Evolutionary conservation across 2,797 vertebrate species (phyloP).

Genomic region (Rhinoraja longicauda): DNA sequence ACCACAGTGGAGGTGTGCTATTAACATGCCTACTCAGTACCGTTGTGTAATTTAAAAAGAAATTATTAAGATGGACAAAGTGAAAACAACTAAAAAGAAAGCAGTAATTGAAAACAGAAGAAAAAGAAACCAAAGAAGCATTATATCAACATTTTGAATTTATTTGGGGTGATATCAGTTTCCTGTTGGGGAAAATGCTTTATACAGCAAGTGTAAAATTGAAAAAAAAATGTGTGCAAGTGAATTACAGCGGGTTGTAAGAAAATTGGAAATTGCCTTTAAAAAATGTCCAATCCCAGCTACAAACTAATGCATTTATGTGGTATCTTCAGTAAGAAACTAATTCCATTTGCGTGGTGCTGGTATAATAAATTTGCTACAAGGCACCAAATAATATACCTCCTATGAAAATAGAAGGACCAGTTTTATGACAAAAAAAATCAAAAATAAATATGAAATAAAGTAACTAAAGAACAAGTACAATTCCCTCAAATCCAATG

Average conservation of each 20-base stretch:
- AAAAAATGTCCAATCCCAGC: background rate
- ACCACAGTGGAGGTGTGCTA: background rate
- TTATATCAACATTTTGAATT: too few relatives aligned
- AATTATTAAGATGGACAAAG: background rate
- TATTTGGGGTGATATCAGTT: background rate
- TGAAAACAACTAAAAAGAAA: too few relatives aligned
- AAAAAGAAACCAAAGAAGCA: background rate
- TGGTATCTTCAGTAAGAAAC: background rate
- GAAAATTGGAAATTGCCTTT: background rate
- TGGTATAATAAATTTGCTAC: background rate
- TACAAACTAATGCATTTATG: background rate
- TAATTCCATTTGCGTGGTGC: background rate
- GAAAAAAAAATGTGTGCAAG: background rate
- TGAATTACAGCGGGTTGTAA: background rate
- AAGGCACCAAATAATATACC: background rate
- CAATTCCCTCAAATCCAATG: background rate
- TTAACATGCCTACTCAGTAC: background rate
- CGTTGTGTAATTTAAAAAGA: background rate
- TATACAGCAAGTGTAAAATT: background rate
- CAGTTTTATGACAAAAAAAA: background rate
- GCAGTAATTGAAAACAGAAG: background rate
- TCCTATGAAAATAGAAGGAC: background rate
- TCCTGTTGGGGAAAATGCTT: background rate
- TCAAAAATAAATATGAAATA: conserved; percentile 3
- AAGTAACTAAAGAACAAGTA: background rate